Conservation (phyloP, 2,888 invertebrate species). For the Phyllotreta cruciferae region DNA sequence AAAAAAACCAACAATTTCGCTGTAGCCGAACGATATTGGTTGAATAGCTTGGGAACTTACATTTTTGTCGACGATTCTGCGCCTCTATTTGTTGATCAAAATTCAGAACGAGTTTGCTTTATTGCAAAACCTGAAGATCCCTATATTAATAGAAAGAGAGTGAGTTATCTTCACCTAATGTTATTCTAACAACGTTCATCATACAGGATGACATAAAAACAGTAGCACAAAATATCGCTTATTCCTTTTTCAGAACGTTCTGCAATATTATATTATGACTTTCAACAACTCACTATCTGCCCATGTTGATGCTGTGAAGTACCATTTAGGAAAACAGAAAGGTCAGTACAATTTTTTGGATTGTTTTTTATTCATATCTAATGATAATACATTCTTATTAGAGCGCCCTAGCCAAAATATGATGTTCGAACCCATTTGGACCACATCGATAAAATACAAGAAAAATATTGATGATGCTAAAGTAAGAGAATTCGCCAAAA, state of each 20-base stretch:
- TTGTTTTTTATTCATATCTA: not conserved
- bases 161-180: conserved; percentile 21
- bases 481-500: conserved; percentile 71
- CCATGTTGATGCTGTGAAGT: conserved; percentile 69
- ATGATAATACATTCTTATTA: not conserved
- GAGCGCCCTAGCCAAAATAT: conserved; percentile 70
- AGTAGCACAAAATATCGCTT: not conserved
- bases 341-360: conserved; percentile 48
- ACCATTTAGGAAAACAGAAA: conserved; percentile 69
- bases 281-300: conserved; percentile 67
- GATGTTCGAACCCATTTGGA: conserved; percentile 85
- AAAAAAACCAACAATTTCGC: conserved; percentile 65
- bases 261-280: conserved; percentile 71
- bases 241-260: conserved; percentile 36
- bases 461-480: conserved; percentile 68
- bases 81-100: conserved; percentile 77
- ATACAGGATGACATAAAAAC: too few relatives aligned
- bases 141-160: conserved; percentile 56
- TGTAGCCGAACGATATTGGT: conserved; percentile 73
- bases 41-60: conserved; percentile 74
- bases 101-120: conserved; percentile 67
- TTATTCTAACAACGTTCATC: too few relatives aligned
- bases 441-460: conserved; percentile 83
- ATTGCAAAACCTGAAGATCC: conserved; percentile 65
- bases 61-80: conserved; percentile 68